Base-by-base conservation (phyloP, 2,797 vertebrate species). In the Stomatorhinus walkeri region DNA sequence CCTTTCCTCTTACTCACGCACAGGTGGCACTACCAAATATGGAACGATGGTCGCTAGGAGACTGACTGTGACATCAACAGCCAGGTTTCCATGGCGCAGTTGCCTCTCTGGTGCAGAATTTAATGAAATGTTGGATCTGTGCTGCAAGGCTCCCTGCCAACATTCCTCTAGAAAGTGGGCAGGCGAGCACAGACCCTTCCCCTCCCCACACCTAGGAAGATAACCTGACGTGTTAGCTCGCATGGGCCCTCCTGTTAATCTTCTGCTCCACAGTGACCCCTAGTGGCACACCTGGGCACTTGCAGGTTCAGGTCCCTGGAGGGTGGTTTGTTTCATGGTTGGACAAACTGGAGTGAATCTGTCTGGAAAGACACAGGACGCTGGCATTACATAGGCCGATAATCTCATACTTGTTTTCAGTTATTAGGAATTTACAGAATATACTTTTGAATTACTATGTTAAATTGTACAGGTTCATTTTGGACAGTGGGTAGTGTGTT, bases 241-340 rank as follows among this genome's bases (percentile, higher is more conserved):
- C 51, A 3, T 86, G 84, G 49, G 4, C 51, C 51, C 22, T 51
- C 28, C 16, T 28, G 84, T 56, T 32, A 85, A 51, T 24, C 48
- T 7, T 54, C 9, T 40, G 14, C 48, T 87, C 40, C 87, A 89
- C 14, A 32, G 89, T 90, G 89, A 59, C 87, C 68, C 49, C 61
- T 88, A 89, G 90, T 88, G 89, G 90, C 56, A 24, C 88, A 51
- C 61, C 64, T 32, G 85, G 84, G 84, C 32, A 88, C 49, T n/a
- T 24, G 61, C 28, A 86, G 49, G 24, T n/a, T 40, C 54, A 22
- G 10, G 14, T 16, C 40, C 14, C 28, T 19, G 49, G 84, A 24
- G 14, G 48, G 8, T 19, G 28, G 48, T 86, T 83, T 83, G 84
- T 56, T 12, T 56, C 48, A 14, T 54, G 51, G 51, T 48, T 22